Base-by-base conservation (phyloP, 2,888 invertebrate genomes). In the Pteria penguin region DNA sequence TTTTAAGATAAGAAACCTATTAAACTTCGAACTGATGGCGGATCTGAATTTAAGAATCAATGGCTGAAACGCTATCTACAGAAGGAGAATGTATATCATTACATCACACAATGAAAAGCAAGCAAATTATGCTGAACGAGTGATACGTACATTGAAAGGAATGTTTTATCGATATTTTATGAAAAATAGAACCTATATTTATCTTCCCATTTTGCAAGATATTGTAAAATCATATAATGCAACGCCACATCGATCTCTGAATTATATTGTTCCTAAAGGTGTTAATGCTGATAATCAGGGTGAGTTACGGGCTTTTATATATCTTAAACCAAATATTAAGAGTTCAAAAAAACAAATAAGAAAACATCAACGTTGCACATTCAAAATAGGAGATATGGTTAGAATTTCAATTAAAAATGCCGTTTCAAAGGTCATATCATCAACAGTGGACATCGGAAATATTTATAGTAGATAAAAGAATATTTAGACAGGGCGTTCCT, bases 211-310 rank as follows among this genome's bases (percentile, higher is more conserved):
- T 31, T 54, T 77, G 66, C 62, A 76, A 45, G 71, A 72, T 33
- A 61, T 75, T 4, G 75, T 75, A 0, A 31, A 65, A 11, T 78
- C 62, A 45, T 80, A 76, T 63, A 76, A 82, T 27, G 29, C 66
- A 24, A 75, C 76, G 14, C 78, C 80, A 1, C 82, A 80, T 26
- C 33, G 72, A 54, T 75, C 75, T 32, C 65, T 82, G 26, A 71
- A 75, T 26, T 29, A 76, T 36, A 61, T 72, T 33, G 71, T 79
- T 11, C 81, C 81, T n/a, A 75, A 73, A 62, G 70, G 76, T 62
- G 79, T 76, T 0, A 74, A 63, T 33, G 69, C 61, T 71, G 11
- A 58, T 1, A 79, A 79, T 27, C 66, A 78, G 54, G 76, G 76
- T 4, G 78, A 79, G 36, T 11, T 80, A n/a, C 79, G 72, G 72